Percentiles rank a stretch among this genome's conserved stretches.
These are phyloP conservation scores for Neoscelio sp. DNA, from an alignment of 2,888 invertebrate species.

Conservation along the genomic window DNA sequence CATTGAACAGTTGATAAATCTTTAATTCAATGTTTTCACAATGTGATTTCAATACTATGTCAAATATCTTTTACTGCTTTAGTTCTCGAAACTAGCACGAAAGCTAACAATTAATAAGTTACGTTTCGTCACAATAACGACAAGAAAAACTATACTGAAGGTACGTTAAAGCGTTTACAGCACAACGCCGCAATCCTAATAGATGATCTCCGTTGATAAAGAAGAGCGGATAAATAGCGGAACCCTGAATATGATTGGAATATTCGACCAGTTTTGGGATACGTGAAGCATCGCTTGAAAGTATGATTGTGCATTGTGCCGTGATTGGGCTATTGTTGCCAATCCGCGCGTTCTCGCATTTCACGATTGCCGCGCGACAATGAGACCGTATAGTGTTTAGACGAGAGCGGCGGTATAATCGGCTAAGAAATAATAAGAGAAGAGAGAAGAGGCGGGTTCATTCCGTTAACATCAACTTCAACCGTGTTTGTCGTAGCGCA, in stretches of 20 bases:
- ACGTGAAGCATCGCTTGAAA: conserved; percentile 50
- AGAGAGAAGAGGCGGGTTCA: too few relatives aligned
- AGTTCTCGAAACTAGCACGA: too few relatives aligned
- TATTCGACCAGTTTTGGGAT: conserved; percentile 19
- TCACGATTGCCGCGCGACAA: conserved; percentile 36
- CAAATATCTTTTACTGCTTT: too few relatives aligned
- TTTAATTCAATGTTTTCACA: too few relatives aligned
- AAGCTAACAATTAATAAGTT: conserved; percentile 1
- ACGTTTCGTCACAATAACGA: neutral
- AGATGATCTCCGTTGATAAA: conserved; percentile 38
- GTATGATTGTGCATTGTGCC: conserved; percentile 70
- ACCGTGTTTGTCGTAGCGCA: neutral
- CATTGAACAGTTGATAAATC: too few relatives aligned
- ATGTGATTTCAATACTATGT: too few relatives aligned
- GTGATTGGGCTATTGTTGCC: conserved; percentile 70
- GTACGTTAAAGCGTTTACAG: conserved; percentile 8
- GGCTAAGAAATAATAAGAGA: conserved; percentile 49
- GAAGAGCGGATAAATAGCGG: conserved; percentile 33
- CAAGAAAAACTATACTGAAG: neutral
- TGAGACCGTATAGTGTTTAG: conserved; percentile 43
- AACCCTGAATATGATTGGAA: conserved; percentile 11
- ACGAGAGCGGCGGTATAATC: conserved; percentile 44
- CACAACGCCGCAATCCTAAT: conserved; percentile 22
- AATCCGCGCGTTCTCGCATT: conserved; percentile 40
- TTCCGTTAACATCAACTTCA: conserved; percentile 16